Base-by-base conservation (phyloP, 1,140 invertebrate genomes). In the Drosophila arizonae region DNA sequence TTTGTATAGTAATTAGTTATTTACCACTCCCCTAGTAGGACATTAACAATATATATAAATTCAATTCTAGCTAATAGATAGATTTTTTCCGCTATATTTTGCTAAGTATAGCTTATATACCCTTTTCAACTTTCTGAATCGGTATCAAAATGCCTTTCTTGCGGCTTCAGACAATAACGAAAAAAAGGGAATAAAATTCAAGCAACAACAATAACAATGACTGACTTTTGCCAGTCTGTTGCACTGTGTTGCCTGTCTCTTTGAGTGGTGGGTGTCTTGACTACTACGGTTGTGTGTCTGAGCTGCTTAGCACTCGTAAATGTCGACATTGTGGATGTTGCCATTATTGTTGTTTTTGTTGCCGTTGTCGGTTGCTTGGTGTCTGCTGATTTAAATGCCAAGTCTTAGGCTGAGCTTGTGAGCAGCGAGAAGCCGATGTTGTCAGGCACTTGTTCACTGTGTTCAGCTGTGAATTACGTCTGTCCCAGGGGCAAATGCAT, bases 191-290 rank as follows among this genome's bases (percentile, higher is more conserved):
- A 68, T 68, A 52, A 64, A 66, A 65, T 46, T 51, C 67, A 81
- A 21, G 15, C 55, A 81, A 63, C 71, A 77, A 72, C 75, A 65
- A 48, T 57, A 81, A 81, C 70, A 81, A 41, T 46, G 57, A 60
- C 57, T 80, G 75, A 86, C 82, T 85, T 85, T 85, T 81, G 78
- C 52, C 80, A 48, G 67, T 69, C 58, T 55, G 58, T 36, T 52
- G 43, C 28, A 15, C 33, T 13, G 9, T 46, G 24, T 33, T 55
- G 30, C n/a, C 39, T 28, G 48, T 24, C 46, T 41, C 39, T 43
- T 52, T 66, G 70, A 74, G 64, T 77, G 66, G 81, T 85, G 81
- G 78, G 77, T 80, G 81, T 86, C 78, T 73, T 61, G 77, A 82
- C 81, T 77, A 74, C 50, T n/a, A 33, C 51, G 52, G 46, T 52